Evolutionary conservation across 1,140 invertebrate species (phyloP).

Genomic region (Micrasema longulum): DNA sequence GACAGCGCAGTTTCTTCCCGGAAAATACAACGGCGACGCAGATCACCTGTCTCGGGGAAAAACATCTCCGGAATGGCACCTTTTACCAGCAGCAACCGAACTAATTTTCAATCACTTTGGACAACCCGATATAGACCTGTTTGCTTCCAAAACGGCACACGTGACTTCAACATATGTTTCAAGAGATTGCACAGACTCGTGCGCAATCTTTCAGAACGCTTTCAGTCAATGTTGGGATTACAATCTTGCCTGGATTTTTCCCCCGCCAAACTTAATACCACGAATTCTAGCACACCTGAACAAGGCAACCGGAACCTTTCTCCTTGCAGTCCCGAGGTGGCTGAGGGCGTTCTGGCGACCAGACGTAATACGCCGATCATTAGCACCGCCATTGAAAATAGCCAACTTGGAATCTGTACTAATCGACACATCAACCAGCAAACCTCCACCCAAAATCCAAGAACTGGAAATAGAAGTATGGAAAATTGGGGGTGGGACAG

Average conservation of each 20-base stretch:
- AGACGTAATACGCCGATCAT: background rate
- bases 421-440: background rate
- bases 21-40: background rate
- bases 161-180: constrained; percentile 57
- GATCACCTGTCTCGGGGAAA: constrained; percentile 50
- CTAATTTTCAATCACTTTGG: constrained; percentile 57
- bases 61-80: constrained; percentile 55
- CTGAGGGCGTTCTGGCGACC: background rate
- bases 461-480: constrained; percentile 14
- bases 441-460: constrained; percentile 4
- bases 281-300: background rate
- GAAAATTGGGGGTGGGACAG: constrained; percentile 3
- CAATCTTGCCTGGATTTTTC: constrained; percentile 1
- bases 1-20: constrained; percentile 48
- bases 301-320: background rate
- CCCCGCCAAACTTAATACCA: background rate
- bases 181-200: constrained; percentile 51
- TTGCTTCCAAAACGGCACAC: constrained; percentile 57
- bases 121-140: constrained; percentile 57
- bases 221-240: background rate
- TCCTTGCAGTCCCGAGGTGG: background rate
- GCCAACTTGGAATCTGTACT: background rate
- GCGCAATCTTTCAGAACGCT: constrained; percentile 46
- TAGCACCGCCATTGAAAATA: constrained; percentile 18
- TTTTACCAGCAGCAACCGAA: constrained; percentile 46